Conservation (phyloP, 2,888 invertebrate species). For the Tipula unca region DNA sequence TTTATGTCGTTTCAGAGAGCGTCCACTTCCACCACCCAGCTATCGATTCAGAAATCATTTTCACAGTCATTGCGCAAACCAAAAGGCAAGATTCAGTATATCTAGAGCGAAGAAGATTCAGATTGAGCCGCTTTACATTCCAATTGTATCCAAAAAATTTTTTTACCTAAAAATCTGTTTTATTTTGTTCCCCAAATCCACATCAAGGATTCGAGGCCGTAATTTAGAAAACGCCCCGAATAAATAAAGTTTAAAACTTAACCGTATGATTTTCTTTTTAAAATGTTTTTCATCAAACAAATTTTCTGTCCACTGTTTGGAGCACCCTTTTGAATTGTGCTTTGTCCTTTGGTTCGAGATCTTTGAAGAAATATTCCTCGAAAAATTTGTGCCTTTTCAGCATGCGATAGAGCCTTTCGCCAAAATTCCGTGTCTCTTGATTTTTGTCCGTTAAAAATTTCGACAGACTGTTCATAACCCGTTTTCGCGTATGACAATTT, state of each 20-base stretch:
- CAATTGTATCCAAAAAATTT: background rate
- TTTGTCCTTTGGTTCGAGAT: conserved; percentile 30
- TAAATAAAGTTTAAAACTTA: background rate
- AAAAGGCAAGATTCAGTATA: background rate
- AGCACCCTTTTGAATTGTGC: background rate
- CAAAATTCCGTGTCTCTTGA: conserved; percentile 38
- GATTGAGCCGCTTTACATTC: background rate
- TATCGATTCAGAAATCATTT: conserved; percentile 21
- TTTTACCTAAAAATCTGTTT: background rate
- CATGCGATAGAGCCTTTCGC: conserved; percentile 37
- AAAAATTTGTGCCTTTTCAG: conserved; percentile 36
- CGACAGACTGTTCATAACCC: conserved; percentile 35
- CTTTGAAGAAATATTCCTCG: conserved; percentile 36
- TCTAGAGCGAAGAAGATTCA: too few species aligned
- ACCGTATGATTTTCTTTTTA: background rate
- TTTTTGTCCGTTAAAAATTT: conserved; percentile 39
- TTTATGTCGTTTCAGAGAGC: background rate
- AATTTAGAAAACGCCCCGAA: background rate
- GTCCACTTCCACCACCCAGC: conserved; percentile 14
- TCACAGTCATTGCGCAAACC: conserved; percentile 21
- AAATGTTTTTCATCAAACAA: background rate
- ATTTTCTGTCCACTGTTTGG: background rate
- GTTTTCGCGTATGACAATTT: conserved; percentile 36
- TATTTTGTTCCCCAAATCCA: background rate
- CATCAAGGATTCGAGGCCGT: background rate